Evolutionary conservation across 1,140 invertebrate species (phyloP).

Genomic region (Drosophila parvula): DNA sequence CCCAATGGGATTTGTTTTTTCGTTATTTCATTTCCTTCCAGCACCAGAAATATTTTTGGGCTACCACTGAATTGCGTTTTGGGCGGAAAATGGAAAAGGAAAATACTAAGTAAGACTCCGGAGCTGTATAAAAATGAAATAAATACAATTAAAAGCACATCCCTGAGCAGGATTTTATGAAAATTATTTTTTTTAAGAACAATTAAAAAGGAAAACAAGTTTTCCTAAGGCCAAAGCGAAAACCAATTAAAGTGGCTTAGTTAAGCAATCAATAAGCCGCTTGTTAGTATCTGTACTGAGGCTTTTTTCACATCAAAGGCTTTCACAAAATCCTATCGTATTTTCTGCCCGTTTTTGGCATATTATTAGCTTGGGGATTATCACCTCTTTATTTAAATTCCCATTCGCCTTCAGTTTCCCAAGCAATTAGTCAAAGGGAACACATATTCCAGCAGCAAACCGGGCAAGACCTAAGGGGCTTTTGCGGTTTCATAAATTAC

Average conservation of each 20-base stretch:
- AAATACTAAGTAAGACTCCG: background rate
- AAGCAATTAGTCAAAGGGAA: constrained; percentile 11
- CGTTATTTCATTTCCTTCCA: constrained; percentile 23
- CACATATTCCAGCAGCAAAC: background rate
- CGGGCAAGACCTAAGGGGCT: background rate
- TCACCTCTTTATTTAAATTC: constrained; percentile 5
- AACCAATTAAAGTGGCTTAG: background rate
- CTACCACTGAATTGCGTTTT: constrained; percentile 4
- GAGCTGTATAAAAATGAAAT: background rate
- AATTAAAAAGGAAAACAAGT: background rate
- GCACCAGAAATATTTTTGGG: constrained; percentile 8
- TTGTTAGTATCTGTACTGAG: background rate
- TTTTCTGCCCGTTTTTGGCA: background rate
- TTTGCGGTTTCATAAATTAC: background rate
- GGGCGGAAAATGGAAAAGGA: constrained; percentile 1
- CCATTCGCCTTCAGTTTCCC: constrained; percentile 1
- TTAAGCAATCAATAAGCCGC: background rate
- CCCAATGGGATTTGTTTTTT: constrained; percentile 37
- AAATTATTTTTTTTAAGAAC: background rate
- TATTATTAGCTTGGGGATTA: constrained; percentile 23
- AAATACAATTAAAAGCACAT: constrained; percentile 11
- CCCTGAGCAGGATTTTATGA: background rate
- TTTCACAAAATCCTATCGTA: background rate
- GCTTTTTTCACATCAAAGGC: background rate
- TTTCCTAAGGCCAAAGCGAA: background rate